Conservation (phyloP, 1,140 invertebrate genomes). For the Leptonema lineaticorne region DNA sequence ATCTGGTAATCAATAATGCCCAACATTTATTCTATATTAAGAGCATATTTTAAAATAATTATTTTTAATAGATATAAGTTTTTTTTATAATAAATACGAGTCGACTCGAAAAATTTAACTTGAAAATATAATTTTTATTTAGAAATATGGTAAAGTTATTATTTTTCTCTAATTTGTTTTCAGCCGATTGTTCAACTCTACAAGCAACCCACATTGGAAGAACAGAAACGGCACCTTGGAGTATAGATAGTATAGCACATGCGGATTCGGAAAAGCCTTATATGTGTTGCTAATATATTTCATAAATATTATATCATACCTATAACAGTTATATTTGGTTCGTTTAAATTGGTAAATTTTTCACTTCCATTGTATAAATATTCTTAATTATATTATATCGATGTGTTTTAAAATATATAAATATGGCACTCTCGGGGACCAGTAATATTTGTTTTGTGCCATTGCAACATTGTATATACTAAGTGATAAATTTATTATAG, state of each 20-base stretch:
- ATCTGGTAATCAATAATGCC: conserved; percentile 40
- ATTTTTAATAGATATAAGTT: no score
- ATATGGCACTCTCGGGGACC: no score
- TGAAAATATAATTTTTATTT: background rate
- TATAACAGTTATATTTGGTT: no score
- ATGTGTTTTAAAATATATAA: no score
- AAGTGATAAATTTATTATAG: no score
- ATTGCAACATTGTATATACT: background rate
- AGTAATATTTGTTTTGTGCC: background rate
- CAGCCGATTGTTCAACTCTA: conserved; percentile 50
- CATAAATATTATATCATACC: background rate
- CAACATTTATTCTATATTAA: conserved; percentile 20
- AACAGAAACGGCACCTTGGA: conserved; percentile 54
- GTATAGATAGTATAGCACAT: conserved; percentile 59
- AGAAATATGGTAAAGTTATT: background rate
- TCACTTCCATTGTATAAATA: no score
- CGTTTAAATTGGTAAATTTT: no score
- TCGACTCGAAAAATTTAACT: no score
- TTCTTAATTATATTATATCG: no score
- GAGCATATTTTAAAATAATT: no score
- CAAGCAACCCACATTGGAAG: conserved; percentile 52
- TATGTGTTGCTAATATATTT: conserved; percentile 55
- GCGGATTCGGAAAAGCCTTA: conserved; percentile 56
- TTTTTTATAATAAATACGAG: no score
- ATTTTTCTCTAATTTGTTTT: conserved; percentile 39